Base-by-base conservation (phyloP, 1,140 invertebrate genomes). In the Diorhabda carinulata region DNA sequence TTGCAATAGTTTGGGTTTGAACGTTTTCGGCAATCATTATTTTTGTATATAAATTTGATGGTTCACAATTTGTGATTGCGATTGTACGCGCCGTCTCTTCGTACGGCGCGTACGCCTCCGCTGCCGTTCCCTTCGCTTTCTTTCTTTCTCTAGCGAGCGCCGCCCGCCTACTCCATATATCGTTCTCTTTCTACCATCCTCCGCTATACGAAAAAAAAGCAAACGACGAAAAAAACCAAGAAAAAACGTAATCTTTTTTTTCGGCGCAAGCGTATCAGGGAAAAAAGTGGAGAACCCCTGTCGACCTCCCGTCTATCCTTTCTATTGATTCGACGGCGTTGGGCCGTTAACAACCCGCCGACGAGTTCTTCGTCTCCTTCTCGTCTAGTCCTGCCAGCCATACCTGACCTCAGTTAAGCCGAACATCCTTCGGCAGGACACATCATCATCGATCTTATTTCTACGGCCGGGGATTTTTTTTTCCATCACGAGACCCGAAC, bases 381-480 rank as follows among this genome's bases (percentile, higher is more conserved):
- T 59, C 65, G 65, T 67, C 65, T 67, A 67, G 65, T 67, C 65
- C 65, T 67, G 65, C 65, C 60, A 66, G 65, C 65, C 60, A 67
- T 74, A 69, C 72, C 74, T 74, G 74, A 76, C 74, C 74, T 76
- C 70, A 73, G 74, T 74, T 76, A 76, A 70, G 70, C 74, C 74
- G 68, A 72, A 76, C 68, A 69, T 74, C 72, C 70, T 76, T 74
- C 74, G 64, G 68, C 61, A 76, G 74, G 74, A 76, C 74, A 25
- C 25, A 73, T 75, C 74, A 71, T 73, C 47, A 52, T 52, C 47
- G 47, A 52, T 52, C 47, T 52, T 52, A 6, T 52, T 52, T n/a
- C 47, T 8, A 52, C 47, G 47, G 47, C 47, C 47, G 47, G 47
- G 47, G 47, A 52, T 4, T 52, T 52, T 52, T 52, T 52, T 10